A percentile compares a stretch with the other conserved stretches of the same genome.
phyloP scores from a whole-genome alignment of 2,797 vertebrate genomes.

The Stomatorhinus walkeri region DNA sequence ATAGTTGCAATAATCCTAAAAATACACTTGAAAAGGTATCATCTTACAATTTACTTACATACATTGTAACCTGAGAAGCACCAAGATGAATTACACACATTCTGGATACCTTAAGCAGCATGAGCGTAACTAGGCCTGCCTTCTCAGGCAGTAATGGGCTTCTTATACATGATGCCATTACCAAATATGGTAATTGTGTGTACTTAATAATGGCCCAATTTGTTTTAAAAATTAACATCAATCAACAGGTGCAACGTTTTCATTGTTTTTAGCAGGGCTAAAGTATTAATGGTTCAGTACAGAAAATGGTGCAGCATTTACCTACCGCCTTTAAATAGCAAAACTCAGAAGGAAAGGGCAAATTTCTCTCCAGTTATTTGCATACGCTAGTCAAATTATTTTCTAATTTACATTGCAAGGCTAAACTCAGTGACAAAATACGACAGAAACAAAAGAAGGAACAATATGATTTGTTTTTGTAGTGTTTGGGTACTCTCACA shows the following conservation, averaged over 20 bases:
- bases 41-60: not conserved
- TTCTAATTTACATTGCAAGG: not conserved
- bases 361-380: conserved; percentile 3
- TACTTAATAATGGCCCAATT: not conserved
- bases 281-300: not conserved
- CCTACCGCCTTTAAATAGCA: conserved; percentile 14
- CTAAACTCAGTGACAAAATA: not conserved
- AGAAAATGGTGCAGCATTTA: not conserved
- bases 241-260: not conserved
- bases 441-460: not conserved
- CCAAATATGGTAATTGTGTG: not conserved
- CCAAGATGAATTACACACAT: not conserved
- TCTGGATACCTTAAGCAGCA: not conserved
- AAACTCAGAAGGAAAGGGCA: not conserved
- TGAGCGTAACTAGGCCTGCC: not conserved
- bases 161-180: not conserved
- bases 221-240: not conserved
- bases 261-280: not conserved
- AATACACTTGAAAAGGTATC: not conserved
- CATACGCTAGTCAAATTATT: conserved; percentile 16
- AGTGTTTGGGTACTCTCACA: not conserved
- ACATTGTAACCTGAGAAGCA: not conserved
- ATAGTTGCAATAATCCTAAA: not conserved
- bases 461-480: not conserved
- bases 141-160: not conserved